phyloP scores from a whole-genome alignment of 2,113 vertebrate species.

The Australoheros scitulus region DNA sequence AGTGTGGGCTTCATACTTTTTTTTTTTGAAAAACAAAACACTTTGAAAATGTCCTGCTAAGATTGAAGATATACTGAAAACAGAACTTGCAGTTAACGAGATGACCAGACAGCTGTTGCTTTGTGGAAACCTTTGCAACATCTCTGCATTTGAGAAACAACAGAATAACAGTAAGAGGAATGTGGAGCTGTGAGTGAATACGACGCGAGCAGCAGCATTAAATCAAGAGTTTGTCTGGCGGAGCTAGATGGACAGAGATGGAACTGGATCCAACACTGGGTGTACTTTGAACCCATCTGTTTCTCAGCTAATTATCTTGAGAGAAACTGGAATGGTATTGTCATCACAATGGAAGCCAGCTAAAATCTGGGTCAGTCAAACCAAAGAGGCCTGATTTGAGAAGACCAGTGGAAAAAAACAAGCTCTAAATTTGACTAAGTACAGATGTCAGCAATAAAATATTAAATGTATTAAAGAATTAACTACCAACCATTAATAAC shows the following conservation, averaged over 20 bases:
- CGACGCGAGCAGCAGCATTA: not conserved
- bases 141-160: not conserved
- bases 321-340: slow-evolving; percentile 3
- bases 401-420: not conserved
- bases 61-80: no score
- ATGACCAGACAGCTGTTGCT: not conserved
- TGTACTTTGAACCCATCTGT: not conserved
- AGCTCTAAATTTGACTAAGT: not conserved
- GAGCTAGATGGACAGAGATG: not conserved
- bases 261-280: not conserved
- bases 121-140: not conserved
- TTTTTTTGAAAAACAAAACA: no score
- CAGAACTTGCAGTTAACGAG: slow-evolving; percentile 8
- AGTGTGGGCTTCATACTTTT: no score
- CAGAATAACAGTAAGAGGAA: not conserved
- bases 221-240: slow-evolving; percentile 5
- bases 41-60: no score
- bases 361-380: slow-evolving; percentile 3
- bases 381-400: not conserved
- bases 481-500: no score
- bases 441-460: fast-evolving
- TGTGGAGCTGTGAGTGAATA: no score
- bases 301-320: not conserved
- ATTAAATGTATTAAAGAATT: no score
- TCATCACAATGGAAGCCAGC: slow-evolving; percentile 9